A percentile compares a stretch with the other conserved stretches of the same genome.
Evolutionary conservation across 2,113 vertebrate genomes (phyloP).

Genomic region (Syrrhaptes paradoxus): DNA sequence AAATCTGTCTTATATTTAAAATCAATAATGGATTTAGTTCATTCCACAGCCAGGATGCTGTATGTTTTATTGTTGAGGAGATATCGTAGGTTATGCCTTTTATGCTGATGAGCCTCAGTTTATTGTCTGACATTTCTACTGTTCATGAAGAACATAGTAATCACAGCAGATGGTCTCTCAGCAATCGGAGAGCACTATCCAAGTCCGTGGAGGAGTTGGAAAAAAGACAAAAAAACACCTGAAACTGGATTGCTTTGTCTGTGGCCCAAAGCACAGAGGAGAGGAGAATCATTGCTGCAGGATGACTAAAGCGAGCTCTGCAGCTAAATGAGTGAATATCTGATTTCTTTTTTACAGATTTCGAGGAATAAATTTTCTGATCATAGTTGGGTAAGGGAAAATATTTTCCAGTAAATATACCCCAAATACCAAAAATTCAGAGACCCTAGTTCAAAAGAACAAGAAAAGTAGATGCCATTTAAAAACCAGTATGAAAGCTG

Average conservation of each 20-base stretch:
- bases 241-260: background rate
- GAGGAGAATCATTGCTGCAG: background rate
- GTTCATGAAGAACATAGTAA: background rate
- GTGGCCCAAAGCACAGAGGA: background rate
- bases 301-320: background rate
- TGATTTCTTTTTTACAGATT: background rate
- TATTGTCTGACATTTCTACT: background rate
- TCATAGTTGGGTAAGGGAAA: background rate
- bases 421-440: background rate
- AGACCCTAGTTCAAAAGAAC: background rate
- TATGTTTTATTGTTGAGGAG: background rate
- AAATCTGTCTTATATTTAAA: background rate
- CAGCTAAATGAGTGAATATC: background rate
- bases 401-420: background rate
- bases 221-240: background rate
- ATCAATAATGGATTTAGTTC: background rate
- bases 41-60: background rate
- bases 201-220: background rate
- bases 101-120: background rate
- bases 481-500: background rate
- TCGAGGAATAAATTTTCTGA: background rate
- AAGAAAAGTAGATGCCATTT: background rate
- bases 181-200: background rate
- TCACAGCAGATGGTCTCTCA: background rate
- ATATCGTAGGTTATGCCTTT: background rate